These are phyloP conservation scores for Turritopsis rubra DNA, from an alignment of 30 jellyfish, hydroid and myxozoan species.

Conservation along the genomic window DNA sequence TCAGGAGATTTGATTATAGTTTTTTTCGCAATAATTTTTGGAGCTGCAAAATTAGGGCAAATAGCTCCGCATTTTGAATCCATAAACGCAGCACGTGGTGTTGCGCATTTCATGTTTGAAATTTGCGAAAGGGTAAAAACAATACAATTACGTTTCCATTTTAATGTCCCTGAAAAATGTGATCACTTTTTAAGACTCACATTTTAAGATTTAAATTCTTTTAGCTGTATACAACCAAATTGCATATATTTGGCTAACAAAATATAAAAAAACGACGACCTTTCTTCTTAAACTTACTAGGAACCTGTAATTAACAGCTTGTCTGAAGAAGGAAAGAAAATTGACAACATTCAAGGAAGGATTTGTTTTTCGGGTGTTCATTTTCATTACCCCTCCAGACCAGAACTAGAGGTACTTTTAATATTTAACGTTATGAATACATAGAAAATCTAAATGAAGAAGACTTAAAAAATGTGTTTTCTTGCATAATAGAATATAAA, in stretches of 20 bases:
- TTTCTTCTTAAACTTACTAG: conserved; percentile 16
- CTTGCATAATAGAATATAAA: too few species aligned
- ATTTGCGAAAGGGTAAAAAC: conserved; percentile 55
- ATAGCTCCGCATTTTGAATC: conserved; percentile 94
- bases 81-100: conserved; percentile 83
- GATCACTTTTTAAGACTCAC: too few species aligned
- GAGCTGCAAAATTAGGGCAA: conserved; percentile 91
- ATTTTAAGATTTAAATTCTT: too few species aligned
- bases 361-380: conserved; percentile 45
- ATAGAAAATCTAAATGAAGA: too few species aligned
- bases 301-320: conserved; percentile 68
- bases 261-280: too few species aligned
- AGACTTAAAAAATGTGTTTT: too few species aligned
- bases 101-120: conserved; percentile 61
- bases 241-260: too few species aligned
- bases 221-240: too few species aligned
- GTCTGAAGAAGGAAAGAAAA: conserved; percentile 56
- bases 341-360: conserved; percentile 48
- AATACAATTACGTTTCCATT: conserved; percentile 43
- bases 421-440: too few species aligned
- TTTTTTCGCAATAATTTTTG: conserved; percentile 84
- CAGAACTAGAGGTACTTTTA: conserved; percentile 58
- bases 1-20: conserved; percentile 85
- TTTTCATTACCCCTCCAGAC: conserved; percentile 81
- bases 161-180: not conserved